Conservation (phyloP, 2,888 invertebrate species). For the Caenorhabditis uteleia region DNA sequence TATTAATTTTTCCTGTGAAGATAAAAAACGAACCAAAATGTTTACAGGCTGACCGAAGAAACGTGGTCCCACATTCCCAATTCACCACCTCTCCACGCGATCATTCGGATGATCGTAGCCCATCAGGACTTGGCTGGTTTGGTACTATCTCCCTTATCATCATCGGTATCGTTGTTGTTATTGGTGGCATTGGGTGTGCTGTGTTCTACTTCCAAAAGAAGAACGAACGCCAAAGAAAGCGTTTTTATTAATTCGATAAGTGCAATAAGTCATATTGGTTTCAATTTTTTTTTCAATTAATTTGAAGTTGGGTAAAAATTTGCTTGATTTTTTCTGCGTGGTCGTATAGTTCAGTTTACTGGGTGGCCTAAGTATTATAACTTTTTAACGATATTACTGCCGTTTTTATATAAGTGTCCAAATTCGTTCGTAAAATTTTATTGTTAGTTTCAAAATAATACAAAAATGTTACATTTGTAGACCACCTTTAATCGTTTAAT, state of each 20-base stretch:
- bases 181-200: constrained; percentile 84
- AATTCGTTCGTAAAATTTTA: too few species aligned
- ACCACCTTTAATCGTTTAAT: too few species aligned
- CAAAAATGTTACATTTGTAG: too few species aligned
- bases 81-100: constrained; percentile 78
- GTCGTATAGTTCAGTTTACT: too few species aligned
- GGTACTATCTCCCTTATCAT: constrained; percentile 83
- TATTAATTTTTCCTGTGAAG: constrained; percentile 6
- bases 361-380: too few species aligned
- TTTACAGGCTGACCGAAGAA: constrained; percentile 36
- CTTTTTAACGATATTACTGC: too few species aligned
- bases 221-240: constrained; percentile 86
- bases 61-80: constrained; percentile 41
- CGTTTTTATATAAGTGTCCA: too few species aligned
- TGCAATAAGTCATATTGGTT: too few species aligned
- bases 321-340: too few species aligned
- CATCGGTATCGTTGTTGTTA: constrained; percentile 82
- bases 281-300: too few species aligned
- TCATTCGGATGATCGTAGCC: constrained; percentile 85
- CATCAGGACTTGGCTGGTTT: constrained; percentile 84
- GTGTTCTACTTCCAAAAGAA: constrained; percentile 92
- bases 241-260: constrained; percentile 80
- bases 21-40: neutral
- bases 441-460: too few species aligned
- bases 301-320: too few species aligned